Conservation (phyloP, 2,888 invertebrate genomes). For the Suillia variegata region DNA sequence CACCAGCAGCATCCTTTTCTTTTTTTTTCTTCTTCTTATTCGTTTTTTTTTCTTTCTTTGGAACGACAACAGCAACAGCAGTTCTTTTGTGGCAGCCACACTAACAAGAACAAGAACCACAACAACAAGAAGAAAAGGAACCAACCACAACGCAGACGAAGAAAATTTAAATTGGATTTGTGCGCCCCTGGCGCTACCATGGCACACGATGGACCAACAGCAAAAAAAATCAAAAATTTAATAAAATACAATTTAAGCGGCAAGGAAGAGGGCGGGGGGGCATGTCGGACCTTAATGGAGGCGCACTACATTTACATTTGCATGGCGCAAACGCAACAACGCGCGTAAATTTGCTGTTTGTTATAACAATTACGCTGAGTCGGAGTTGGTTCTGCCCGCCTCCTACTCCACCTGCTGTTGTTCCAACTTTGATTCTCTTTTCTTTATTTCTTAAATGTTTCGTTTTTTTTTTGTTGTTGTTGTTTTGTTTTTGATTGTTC, state of each 20-base stretch:
- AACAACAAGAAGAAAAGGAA: background rate
- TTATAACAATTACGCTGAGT: background rate
- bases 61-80: background rate
- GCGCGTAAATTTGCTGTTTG: background rate
- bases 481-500: too few species aligned
- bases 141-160: background rate
- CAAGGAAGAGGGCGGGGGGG: too few species aligned
- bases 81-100: slow-evolving; percentile 21
- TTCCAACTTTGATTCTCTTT: background rate
- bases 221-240: slow-evolving; percentile 2
- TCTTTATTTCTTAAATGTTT: background rate
- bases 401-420: too few species aligned
- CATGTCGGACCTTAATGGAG: background rate
- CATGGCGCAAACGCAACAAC: background rate
- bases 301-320: background rate
- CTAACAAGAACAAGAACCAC: too few species aligned
- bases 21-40: too few species aligned
- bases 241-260: slow-evolving; percentile 46
- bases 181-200: slow-evolving; percentile 44
- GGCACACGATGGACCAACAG: background rate
- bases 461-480: too few species aligned
- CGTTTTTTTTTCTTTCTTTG: too few species aligned
- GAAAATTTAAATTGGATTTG: slow-evolving; percentile 49
- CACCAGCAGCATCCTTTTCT: background rate
- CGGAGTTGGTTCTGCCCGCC: background rate